Conservation (phyloP, 1,140 invertebrate species). For the Dermatophagoides farinae region DNA sequence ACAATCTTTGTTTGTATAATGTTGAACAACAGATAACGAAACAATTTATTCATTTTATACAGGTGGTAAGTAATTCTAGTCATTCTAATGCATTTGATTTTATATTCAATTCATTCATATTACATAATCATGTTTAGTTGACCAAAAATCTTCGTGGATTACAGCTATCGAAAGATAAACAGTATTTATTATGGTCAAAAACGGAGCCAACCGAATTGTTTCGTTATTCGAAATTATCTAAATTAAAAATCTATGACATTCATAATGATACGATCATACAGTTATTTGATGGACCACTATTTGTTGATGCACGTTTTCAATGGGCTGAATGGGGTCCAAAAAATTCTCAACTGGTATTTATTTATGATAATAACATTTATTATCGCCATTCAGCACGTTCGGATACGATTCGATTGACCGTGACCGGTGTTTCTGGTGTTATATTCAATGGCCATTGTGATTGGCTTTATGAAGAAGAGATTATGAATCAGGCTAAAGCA, state of each 20-base stretch:
- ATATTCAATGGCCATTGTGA: slow-evolving; percentile 30
- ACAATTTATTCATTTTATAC: not conserved
- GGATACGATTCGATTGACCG: slow-evolving; percentile 12
- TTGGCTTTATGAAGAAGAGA: slow-evolving; percentile 27
- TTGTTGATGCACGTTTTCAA: slow-evolving; percentile 18
- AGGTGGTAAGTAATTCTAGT: not conserved
- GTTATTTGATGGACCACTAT: not conserved
- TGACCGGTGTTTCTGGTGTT: slow-evolving; percentile 12
- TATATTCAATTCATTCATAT: not conserved
- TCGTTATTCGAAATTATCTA: not conserved
- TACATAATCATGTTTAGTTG: not conserved
- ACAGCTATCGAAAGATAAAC: not conserved
- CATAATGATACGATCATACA: not conserved
- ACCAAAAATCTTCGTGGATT: not conserved
- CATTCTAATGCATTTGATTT: not conserved
- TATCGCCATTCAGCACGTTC: slow-evolving; percentile 19
- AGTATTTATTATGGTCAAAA: slow-evolving; percentile 3
- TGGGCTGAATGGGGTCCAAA: slow-evolving; percentile 25
- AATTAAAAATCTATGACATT: slow-evolving; percentile 7
- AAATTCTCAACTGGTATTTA: slow-evolving; percentile 24
- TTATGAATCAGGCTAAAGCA: slow-evolving; percentile 24
- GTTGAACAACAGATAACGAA: not conserved
- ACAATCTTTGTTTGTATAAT: slow-evolving; percentile 4
- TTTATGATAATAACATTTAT: slow-evolving; percentile 27
- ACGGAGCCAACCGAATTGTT: slow-evolving; percentile 3